phyloP scores from a whole-genome alignment of 2,113 vertebrate species.

The Xiphophorus hellerii region DNA sequence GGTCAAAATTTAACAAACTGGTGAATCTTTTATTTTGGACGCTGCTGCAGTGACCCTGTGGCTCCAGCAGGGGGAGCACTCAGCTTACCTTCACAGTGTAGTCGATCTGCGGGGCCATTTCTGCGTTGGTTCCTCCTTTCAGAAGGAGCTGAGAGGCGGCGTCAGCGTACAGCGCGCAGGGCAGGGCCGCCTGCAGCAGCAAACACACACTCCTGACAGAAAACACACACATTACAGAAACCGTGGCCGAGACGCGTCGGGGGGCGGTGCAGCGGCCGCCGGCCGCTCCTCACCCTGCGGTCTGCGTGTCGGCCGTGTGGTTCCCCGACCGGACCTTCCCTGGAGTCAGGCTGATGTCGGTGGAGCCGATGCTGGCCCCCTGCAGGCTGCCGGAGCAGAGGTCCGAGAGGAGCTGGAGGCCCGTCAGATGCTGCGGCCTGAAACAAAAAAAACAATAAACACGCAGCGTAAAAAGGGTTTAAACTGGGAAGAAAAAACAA shows the following conservation, averaged over 20 bases:
- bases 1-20: no score
- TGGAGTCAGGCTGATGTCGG: conserved; percentile 88
- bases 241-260: background rate
- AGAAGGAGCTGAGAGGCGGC: conserved; percentile 86
- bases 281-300: conserved; percentile 62
- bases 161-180: conserved; percentile 89
- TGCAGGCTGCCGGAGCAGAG: conserved; percentile 89
- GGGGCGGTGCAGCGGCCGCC: background rate
- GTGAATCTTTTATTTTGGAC: no score
- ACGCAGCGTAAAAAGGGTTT: background rate
- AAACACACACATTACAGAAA: background rate
- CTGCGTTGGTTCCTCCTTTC: conserved; percentile 96
- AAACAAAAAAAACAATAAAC: background rate
- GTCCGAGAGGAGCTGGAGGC: conserved; percentile 89
- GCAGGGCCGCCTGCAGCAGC: conserved; percentile 92
- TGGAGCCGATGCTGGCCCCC: conserved; percentile 89
- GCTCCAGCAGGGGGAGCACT: background rate
- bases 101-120: conserved; percentile 98
- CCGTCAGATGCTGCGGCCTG: conserved; percentile 95
- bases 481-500: no score
- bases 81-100: conserved; percentile 83
- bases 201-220: conserved; percentile 91
- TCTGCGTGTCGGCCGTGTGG: conserved; percentile 88
- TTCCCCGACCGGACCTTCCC: conserved; percentile 89
- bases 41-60: no score